Evolutionary conservation across 2,797 vertebrate species (phyloP).

Genomic region (Platalea minor): DNA sequence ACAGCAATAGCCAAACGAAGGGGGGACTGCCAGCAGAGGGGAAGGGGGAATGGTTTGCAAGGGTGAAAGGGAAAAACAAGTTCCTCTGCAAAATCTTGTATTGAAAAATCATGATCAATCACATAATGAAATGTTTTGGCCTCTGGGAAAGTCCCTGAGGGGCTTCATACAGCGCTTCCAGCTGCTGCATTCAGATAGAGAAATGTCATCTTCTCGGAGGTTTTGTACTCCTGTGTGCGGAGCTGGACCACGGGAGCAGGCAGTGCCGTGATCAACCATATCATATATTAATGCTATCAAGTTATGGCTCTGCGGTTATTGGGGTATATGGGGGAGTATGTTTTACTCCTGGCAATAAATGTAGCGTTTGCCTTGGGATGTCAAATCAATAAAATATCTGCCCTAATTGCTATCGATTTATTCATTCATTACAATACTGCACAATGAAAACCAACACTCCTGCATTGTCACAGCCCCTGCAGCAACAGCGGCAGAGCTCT

Average conservation of each 20-base stretch:
- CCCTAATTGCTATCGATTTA: not conserved
- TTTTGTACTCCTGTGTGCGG: not conserved
- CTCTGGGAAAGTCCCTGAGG: not conserved
- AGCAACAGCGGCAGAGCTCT: not conserved
- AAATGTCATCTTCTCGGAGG: not conserved
- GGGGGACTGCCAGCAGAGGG: not conserved
- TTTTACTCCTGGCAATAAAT: conserved; percentile 4
- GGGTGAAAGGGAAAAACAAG: not conserved
- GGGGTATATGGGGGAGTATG: not conserved
- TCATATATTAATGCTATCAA: not conserved
- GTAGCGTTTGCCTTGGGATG: not conserved
- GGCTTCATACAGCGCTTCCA: not conserved
- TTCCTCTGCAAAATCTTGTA: not conserved
- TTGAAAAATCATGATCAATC: not conserved
- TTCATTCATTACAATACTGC: not conserved
- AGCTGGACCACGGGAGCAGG: not conserved
- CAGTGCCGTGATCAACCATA: not conserved
- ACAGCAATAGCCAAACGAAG: not conserved
- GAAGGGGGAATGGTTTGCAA: not conserved
- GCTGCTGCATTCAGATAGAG: not conserved
- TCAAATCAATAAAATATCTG: conserved; percentile 34
- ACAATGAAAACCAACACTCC: not conserved
- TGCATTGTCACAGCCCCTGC: not conserved
- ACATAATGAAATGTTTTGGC: not conserved
- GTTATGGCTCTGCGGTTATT: not conserved